These are phyloP conservation scores for Agrenia bidenticulata DNA, from an alignment of 2,888 invertebrate genomes.

Conservation along the genomic window DNA sequence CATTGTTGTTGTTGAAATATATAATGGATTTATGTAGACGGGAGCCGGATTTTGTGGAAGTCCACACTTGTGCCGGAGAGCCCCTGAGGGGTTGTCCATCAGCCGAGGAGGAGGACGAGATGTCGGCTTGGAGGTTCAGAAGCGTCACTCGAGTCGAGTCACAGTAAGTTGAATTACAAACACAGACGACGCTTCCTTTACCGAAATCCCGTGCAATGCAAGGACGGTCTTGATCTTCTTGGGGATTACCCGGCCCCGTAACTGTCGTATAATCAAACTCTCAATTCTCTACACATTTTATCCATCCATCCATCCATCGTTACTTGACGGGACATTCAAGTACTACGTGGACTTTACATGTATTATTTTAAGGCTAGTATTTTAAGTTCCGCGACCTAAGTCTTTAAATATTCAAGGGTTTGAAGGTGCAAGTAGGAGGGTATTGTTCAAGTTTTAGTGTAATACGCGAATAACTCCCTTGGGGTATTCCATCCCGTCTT, in stretches of 20 bases:
- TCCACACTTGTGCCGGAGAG: conserved; percentile 47
- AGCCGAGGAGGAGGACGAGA: conserved; percentile 3
- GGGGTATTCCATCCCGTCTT: too few relatives aligned
- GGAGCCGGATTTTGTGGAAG: conserved; percentile 48
- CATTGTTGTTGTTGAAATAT: conserved; percentile 34
- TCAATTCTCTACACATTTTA: conserved; percentile 35
- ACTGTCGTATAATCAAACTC: conserved; percentile 44
- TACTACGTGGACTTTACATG: too few relatives aligned
- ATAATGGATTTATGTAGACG: conserved; percentile 51
- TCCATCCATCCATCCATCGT: background rate
- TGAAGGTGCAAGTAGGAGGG: too few relatives aligned
- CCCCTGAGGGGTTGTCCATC: conserved; percentile 22
- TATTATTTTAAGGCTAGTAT: too few relatives aligned
- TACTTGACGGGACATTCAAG: background rate
- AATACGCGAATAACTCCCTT: too few relatives aligned
- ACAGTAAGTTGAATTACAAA: conserved; percentile 55
- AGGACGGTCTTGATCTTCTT: conserved; percentile 28
- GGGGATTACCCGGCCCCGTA: conserved; percentile 39
- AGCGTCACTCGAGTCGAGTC: conserved; percentile 41
- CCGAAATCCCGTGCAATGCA: conserved; percentile 53
- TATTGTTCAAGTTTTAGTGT: too few relatives aligned
- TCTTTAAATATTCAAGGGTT: too few relatives aligned
- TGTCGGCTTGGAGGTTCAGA: background rate
- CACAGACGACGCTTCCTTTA: conserved; percentile 54
- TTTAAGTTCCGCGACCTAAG: too few relatives aligned